Conservation (phyloP, 2,888 invertebrate genomes). For the Scaptomyza tumidula region DNA sequence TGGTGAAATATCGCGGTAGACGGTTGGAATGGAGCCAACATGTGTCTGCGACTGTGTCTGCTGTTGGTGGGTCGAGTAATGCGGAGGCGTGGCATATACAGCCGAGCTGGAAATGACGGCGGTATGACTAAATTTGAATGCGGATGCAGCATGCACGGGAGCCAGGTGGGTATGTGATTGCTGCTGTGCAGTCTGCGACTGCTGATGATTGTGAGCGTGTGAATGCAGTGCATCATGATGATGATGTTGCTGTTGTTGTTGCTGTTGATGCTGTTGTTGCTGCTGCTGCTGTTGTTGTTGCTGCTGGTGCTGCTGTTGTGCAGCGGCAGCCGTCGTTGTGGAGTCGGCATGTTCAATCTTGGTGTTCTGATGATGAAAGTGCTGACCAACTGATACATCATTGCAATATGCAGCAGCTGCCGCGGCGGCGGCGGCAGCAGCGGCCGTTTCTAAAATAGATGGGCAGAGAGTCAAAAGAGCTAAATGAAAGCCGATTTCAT, state of each 20-base stretch:
- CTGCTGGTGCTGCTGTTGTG: constrained; percentile 32
- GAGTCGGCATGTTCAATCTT: constrained; percentile 84
- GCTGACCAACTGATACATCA: constrained; percentile 74
- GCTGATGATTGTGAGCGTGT: constrained; percentile 58
- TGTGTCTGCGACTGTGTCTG: constrained; percentile 63
- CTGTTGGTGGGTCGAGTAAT: constrained; percentile 63
- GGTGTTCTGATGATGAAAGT: constrained; percentile 75
- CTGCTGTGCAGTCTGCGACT: constrained; percentile 56
- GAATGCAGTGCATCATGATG: constrained; percentile 54
- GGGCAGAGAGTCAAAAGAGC: constrained; percentile 35
- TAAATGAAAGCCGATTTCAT: constrained; percentile 68
- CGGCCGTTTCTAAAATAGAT: constrained; percentile 60
- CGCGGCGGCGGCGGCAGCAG: constrained; percentile 63
- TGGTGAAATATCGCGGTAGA: constrained; percentile 75
- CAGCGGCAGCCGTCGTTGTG: constrained; percentile 78
- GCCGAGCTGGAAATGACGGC: constrained; percentile 74
- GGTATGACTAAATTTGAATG: constrained; percentile 78
- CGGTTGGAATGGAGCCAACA: constrained; percentile 26
- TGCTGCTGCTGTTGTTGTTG: constrained; percentile 65
- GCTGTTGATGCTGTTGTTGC: constrained; percentile 58
- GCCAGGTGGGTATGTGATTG: constrained; percentile 64
- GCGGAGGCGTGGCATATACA: constrained; percentile 68
- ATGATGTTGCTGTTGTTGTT: constrained; percentile 53
- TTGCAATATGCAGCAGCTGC: constrained; percentile 78
- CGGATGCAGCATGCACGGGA: constrained; percentile 69